Evolutionary conservation across 2,797 vertebrate genomes (phyloP).

Genomic region (Intellagama lesueurii): DNA sequence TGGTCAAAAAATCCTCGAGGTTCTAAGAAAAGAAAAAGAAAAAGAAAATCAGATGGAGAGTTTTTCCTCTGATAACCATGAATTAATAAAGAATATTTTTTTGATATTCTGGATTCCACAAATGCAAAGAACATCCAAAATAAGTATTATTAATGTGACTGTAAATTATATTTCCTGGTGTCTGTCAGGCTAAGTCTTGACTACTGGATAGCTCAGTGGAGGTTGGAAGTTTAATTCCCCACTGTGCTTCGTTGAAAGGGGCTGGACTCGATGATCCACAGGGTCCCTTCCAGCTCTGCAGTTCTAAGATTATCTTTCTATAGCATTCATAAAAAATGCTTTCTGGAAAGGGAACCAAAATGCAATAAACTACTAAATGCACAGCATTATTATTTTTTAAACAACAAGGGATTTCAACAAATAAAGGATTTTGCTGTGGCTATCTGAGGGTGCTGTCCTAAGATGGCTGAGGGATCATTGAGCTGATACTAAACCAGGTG

Average conservation of each 20-base stretch:
- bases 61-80: not conserved
- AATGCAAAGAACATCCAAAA: not conserved
- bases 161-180: not conserved
- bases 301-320: not conserved
- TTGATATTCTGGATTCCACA: not conserved
- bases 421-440: not conserved
- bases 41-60: not conserved
- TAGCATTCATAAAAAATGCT: slow-evolving; percentile 19
- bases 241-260: too few relatives aligned
- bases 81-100: not conserved
- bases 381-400: slow-evolving; percentile 1
- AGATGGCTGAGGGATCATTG: too few relatives aligned
- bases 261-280: too few relatives aligned
- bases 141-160: not conserved
- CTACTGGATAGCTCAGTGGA: not conserved
- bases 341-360: not conserved
- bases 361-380: not conserved
- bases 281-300: too few relatives aligned
- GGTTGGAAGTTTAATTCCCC: too few relatives aligned
- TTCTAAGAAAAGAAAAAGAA: slow-evolving; percentile 74
- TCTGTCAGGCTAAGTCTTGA: slow-evolving; percentile 5
- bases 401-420: not conserved
- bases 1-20: slow-evolving; percentile 73
- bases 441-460: too few relatives aligned
- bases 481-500: too few relatives aligned